phyloP scores from a whole-genome alignment of 1,140 invertebrate species.

The Plutomurus gul region DNA sequence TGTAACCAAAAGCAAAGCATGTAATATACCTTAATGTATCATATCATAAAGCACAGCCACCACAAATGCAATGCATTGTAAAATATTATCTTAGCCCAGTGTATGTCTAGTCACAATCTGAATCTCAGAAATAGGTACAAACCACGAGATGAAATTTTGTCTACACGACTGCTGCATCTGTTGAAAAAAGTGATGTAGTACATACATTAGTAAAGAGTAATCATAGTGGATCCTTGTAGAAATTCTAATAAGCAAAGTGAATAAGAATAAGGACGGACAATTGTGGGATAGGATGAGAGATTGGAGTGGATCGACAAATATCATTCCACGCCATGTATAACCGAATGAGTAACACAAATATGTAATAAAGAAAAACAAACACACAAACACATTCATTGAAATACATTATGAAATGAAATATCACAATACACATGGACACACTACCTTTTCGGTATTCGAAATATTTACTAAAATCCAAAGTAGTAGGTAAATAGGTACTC shows the following conservation, averaged over 20 bases:
- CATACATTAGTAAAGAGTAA: too few species aligned
- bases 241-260: slow-evolving; percentile 15
- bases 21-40: slow-evolving; percentile 19
- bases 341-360: not conserved
- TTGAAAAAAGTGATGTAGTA: too few species aligned
- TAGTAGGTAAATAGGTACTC: not conserved
- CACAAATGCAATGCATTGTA: not conserved
- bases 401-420: slow-evolving; percentile 6
- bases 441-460: not conserved
- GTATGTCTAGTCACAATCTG: not conserved
- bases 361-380: not conserved
- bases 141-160: not conserved
- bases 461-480: not conserved
- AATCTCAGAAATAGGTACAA: not conserved
- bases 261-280: slow-evolving; percentile 2
- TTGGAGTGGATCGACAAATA: not conserved
- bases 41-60: not conserved
- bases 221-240: too few species aligned
- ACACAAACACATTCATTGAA: slow-evolving; percentile 15
- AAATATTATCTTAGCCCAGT: not conserved
- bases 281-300: not conserved
- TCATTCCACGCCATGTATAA: not conserved
- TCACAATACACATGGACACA: not conserved
- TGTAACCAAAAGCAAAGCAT: slow-evolving; percentile 24
- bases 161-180: not conserved